Percentiles rank a stretch among this genome's conserved stretches.
Evolutionary conservation across 2,113 vertebrate genomes (phyloP).

Genomic region (Lagenorhynchus albirostris): DNA sequence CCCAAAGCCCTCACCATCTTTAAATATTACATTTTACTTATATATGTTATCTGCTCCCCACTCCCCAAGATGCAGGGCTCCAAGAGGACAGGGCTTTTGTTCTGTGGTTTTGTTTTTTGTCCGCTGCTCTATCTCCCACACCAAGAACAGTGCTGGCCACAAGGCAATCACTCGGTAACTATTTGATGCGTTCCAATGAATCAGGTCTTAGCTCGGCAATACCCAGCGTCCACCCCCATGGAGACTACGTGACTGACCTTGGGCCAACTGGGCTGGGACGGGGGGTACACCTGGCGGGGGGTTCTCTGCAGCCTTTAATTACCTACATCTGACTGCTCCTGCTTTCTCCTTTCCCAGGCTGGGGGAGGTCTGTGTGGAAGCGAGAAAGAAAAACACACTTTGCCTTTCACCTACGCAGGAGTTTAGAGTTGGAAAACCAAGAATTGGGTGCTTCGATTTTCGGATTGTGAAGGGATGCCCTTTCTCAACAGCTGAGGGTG

Average conservation of each 20-base stretch:
- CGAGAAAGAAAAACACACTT: background rate
- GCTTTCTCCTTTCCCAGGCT: background rate
- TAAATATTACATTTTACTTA: background rate
- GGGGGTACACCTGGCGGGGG: background rate
- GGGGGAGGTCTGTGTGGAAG: accelerated
- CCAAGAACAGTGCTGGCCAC: background rate
- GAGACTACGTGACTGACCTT: background rate
- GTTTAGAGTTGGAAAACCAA: background rate
- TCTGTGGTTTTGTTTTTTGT: background rate
- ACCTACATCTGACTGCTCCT: background rate
- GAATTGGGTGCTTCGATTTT: background rate
- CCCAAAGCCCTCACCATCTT: background rate
- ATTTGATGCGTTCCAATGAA: background rate
- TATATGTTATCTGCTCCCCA: background rate
- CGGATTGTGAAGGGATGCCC: background rate
- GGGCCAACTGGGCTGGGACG: background rate
- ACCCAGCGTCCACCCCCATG: background rate
- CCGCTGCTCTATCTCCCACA: background rate
- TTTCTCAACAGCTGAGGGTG: background rate
- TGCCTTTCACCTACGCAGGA: background rate
- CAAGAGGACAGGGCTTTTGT: background rate
- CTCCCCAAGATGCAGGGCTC: background rate
- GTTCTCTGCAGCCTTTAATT: background rate
- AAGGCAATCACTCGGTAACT: background rate
- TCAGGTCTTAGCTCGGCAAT: background rate